Percentiles rank a stretch among this genome's conserved stretches.
phyloP scores from a whole-genome alignment of 2,888 invertebrate genomes.

The Pandemis corylana region DNA sequence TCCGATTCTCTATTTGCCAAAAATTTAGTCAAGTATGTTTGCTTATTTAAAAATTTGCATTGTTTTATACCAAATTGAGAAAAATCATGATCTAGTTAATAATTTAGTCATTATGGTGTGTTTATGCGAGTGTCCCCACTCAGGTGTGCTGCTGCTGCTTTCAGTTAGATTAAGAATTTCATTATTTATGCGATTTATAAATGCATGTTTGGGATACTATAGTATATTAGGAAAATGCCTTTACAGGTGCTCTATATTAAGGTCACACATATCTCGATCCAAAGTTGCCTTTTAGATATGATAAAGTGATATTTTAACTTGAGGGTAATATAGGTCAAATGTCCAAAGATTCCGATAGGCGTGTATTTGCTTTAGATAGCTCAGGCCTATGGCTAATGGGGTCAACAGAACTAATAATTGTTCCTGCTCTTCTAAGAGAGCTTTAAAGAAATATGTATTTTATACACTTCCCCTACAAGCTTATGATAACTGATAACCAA shows the following conservation, averaged over 20 bases:
- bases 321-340: constrained; percentile 72
- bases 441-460: constrained; percentile 75
- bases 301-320: constrained; percentile 77
- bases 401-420: constrained; percentile 63
- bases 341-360: constrained; percentile 75
- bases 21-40: constrained; percentile 78
- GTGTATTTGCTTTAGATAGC: constrained; percentile 75
- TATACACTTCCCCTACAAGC: constrained; percentile 65
- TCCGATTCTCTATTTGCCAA: constrained; percentile 84
- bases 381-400: constrained; percentile 67
- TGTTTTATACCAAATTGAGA: constrained; percentile 76
- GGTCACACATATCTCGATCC: constrained; percentile 80
- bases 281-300: constrained; percentile 84
- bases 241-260: constrained; percentile 81
- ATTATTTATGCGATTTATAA: constrained; percentile 70
- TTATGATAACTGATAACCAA: constrained; percentile 49
- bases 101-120: constrained; percentile 83
- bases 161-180: constrained; percentile 63
- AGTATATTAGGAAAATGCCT: constrained; percentile 74
- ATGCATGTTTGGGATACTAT: constrained; percentile 76
- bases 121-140: constrained; percentile 73
- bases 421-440: constrained; percentile 70
- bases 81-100: constrained; percentile 81
- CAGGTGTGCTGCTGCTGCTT: constrained; percentile 81
- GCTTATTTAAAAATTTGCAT: constrained; percentile 67